A percentile compares a stretch with the other conserved stretches of the same genome.
Evolutionary conservation across 2,797 vertebrate genomes (phyloP).

Genomic region (Tenualosa ilisha): DNA sequence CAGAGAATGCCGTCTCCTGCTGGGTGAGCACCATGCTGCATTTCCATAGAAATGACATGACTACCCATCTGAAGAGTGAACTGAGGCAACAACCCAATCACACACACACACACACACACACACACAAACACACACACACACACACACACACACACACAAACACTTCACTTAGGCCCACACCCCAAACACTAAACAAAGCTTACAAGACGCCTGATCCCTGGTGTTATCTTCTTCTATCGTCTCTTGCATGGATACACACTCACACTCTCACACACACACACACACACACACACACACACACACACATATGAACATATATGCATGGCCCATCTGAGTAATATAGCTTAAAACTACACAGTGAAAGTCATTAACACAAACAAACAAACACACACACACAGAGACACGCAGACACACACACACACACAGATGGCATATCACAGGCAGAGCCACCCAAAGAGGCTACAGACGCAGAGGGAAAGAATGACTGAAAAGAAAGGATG

Average conservation of each 20-base stretch:
- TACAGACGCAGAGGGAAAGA: neutral
- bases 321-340: no score
- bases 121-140: constrained; percentile 53
- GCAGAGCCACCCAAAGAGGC: no score
- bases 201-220: no score
- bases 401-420: constrained; percentile 13
- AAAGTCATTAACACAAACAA: neutral
- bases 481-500: neutral
- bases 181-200: no score
- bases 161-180: neutral
- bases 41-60: constrained; percentile 78
- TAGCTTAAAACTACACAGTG: constrained; percentile 8
- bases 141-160: constrained; percentile 43
- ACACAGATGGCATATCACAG: neutral
- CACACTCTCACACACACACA: no score
- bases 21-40: constrained; percentile 67
- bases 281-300: no score
- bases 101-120: constrained; percentile 49
- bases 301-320: no score
- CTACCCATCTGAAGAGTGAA: constrained; percentile 61
- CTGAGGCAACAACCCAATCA: constrained; percentile 60
- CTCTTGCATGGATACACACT: no score
- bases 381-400: constrained; percentile 11
- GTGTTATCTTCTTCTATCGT: no score
- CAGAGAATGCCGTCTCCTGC: constrained; percentile 63